phyloP scores from a whole-genome alignment of 2,113 vertebrate genomes.

The Sclerurus mexicanus region DNA sequence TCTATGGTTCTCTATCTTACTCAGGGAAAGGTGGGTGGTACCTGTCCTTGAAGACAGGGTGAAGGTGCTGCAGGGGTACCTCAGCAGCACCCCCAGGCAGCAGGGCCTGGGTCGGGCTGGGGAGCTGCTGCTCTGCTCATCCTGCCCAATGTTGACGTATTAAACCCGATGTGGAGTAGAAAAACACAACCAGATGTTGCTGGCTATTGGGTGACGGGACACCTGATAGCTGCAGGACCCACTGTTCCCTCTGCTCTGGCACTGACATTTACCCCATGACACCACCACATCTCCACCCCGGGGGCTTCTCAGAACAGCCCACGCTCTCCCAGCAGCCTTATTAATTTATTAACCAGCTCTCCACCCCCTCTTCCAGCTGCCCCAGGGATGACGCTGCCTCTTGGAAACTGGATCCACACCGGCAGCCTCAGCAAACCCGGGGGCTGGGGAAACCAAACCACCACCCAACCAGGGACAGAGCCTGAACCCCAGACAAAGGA shows the following conservation, averaged over 20 bases:
- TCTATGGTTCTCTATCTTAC: neutral
- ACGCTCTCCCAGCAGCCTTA: neutral
- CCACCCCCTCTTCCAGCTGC: neutral
- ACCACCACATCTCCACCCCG: neutral
- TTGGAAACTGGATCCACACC: neutral
- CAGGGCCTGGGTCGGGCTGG: neutral
- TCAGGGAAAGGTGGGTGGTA: neutral
- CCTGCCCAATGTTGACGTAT: neutral
- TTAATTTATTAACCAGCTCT: constrained; percentile 50
- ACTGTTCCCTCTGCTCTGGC: neutral
- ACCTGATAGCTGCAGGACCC: constrained; percentile 29
- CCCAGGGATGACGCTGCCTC: neutral
- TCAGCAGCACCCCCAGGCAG: neutral
- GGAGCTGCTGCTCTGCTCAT: neutral
- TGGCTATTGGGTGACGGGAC: neutral
- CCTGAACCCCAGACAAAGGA: no score
- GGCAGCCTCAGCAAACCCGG: fast-evolving
- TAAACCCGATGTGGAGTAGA: neutral
- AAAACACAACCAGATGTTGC: constrained; percentile 68
- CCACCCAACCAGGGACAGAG: neutral
- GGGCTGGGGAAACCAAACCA: neutral
- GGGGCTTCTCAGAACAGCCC: constrained; percentile 34
- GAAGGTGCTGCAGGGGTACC: neutral
- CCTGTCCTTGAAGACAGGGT: no score
- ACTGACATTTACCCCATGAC: constrained; percentile 54